Evolutionary conservation across 2,888 invertebrate species (phyloP).

Genomic region (Neocrepidodera transversa): DNA sequence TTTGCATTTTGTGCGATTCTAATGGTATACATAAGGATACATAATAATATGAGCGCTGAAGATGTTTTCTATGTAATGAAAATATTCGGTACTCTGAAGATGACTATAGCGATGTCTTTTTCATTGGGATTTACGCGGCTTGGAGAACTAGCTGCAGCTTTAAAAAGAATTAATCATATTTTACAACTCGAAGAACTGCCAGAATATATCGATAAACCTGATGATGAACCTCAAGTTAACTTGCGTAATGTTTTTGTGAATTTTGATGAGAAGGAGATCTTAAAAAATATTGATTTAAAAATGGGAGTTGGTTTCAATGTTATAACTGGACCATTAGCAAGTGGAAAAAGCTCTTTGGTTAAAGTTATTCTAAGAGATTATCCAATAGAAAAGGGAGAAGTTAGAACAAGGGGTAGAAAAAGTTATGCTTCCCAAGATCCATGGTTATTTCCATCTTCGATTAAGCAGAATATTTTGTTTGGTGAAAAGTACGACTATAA

Average conservation of each 20-base stretch:
- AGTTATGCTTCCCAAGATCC: slow-evolving; percentile 70
- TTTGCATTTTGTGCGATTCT: slow-evolving; percentile 47
- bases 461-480: slow-evolving; percentile 81
- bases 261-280: slow-evolving; percentile 48
- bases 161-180: slow-evolving; percentile 43
- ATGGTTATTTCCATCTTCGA: slow-evolving; percentile 67
- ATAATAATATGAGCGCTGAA: slow-evolving; percentile 43
- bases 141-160: slow-evolving; percentile 46
- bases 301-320: slow-evolving; percentile 61
- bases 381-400: slow-evolving; percentile 57
- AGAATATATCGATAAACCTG: slow-evolving; percentile 40
- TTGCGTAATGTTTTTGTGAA: slow-evolving; percentile 44
- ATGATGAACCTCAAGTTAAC: slow-evolving; percentile 44
- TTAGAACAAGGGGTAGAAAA: slow-evolving; percentile 61
- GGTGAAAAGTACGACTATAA: slow-evolving; percentile 68
- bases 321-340: slow-evolving; percentile 71
- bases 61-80: slow-evolving; percentile 46
- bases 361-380: slow-evolving; percentile 58
- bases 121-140: slow-evolving; percentile 43
- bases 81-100: slow-evolving; percentile 41
- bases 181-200: slow-evolving; percentile 59
- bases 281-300: slow-evolving; percentile 59
- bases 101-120: slow-evolving; percentile 41
- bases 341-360: slow-evolving; percentile 66
- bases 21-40: slow-evolving; percentile 45